A percentile compares a stretch with the other conserved stretches of the same genome.
phyloP scores from a whole-genome alignment of 2,113 vertebrate genomes.

The Trematomus loennbergii region DNA sequence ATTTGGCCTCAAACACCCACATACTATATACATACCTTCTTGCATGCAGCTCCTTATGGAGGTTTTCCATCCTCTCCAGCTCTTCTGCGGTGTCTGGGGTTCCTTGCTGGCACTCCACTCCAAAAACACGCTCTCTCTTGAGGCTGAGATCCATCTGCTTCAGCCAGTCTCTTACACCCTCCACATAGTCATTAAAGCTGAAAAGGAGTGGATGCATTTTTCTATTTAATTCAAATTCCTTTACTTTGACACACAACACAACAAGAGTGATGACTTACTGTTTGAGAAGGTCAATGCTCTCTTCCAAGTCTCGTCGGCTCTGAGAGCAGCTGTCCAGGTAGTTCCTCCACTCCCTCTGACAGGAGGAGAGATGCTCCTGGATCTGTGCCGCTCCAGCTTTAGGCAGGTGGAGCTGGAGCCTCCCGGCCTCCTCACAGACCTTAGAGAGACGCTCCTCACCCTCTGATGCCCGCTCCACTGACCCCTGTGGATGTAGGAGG shows the following conservation, averaged over 20 bases:
- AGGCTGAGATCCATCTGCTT: constrained; percentile 89
- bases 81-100: constrained; percentile 88
- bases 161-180: constrained; percentile 88
- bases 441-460: constrained; percentile 86
- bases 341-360: constrained; percentile 88
- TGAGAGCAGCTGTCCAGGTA: constrained; percentile 88
- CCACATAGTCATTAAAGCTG: constrained; percentile 91
- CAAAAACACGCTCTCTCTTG: constrained; percentile 82
- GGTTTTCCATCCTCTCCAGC: constrained; percentile 90
- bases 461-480: constrained; percentile 83
- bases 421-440: constrained; percentile 89
- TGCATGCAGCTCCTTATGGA: constrained; percentile 89
- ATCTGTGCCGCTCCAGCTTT: constrained; percentile 85
- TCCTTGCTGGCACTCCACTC: constrained; percentile 86
- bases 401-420: constrained; percentile 86
- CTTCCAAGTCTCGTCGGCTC: constrained; percentile 86
- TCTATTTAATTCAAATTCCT: constrained; percentile 21
- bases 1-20: constrained; percentile 18
- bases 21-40: constrained; percentile 85
- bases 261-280: constrained; percentile 63
- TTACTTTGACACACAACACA: constrained; percentile 10
- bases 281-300: constrained; percentile 84
- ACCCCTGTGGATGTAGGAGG: constrained; percentile 75
- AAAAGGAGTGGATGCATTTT: constrained; percentile 16
- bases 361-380: constrained; percentile 88